Base-by-base conservation (phyloP, 2,113 vertebrate species). In the Anas platyrhynchos region DNA sequence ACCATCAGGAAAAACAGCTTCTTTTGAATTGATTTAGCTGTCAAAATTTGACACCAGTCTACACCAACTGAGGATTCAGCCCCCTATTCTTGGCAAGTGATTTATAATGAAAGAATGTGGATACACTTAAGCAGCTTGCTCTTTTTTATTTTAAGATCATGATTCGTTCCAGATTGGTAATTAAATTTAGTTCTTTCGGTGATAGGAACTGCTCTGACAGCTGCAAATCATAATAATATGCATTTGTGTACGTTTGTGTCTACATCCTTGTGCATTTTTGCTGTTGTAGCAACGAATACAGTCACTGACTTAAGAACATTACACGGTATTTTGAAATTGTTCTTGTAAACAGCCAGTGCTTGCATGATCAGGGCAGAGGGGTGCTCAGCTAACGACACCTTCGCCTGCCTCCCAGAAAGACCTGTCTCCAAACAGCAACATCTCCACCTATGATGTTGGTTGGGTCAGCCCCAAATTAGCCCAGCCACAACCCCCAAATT, bases 201-300 rank as follows among this genome's bases (percentile, higher is more conserved):
- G 79, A 91, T 32, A 97, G 86, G 83, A 97, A 90, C 56, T 75
- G 38, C 69, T 94, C 85, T 81, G 66, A 78, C 88, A 88, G 83
- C 69, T 95, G 88, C 48, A 97, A 91, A 93, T 90, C 90, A 86
- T 90, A 86, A 89, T 89, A 87, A 75, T 38, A 36, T 27, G 9
- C 22, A 74, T 93, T 95, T 83, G 75, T 93, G 72, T 89, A 74
- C 20, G 36, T 91, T 95, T 74, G 46, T 88, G 79, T 68, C 59
- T 67, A 46, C 50, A n/a, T 7, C 36, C 21, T 83, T 69, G 63
- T 77, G 41, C 65, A 68, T 68, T 94, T 96, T 86, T 85, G 50
- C 61, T 80, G 55, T 74, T 81, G 48, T 43, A 91, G 22, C 55
- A 85, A 17, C 56, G 18, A 88, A 44, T 55, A 62, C 15, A 73